These are phyloP conservation scores for Danio tinwini DNA, from an alignment of 2,797 vertebrate genomes.

Conservation along the genomic window DNA sequence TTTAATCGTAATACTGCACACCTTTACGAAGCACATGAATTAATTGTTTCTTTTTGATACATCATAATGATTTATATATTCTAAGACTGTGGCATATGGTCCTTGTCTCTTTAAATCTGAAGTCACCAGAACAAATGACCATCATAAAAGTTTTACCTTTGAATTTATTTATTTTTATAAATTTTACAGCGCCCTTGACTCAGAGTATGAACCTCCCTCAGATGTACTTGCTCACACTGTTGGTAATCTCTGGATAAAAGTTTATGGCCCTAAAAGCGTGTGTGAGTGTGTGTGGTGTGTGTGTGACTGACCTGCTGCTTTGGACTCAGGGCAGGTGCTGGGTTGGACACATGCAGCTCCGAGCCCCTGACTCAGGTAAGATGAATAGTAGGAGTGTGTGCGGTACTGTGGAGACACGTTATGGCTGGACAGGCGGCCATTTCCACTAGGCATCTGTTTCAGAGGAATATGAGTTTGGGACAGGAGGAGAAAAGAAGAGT, in stretches of 20 bases:
- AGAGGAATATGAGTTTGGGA: slow-evolving; percentile 11
- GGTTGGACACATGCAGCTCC: slow-evolving; percentile 78
- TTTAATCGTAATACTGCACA: not conserved
- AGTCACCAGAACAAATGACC: slow-evolving; percentile 55
- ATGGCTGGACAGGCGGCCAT: slow-evolving; percentile 79
- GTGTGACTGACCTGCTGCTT: slow-evolving; percentile 82
- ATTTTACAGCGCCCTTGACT: slow-evolving; percentile 69
- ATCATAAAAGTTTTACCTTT: slow-evolving; percentile 69
- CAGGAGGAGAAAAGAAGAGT: not conserved
- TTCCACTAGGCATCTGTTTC: slow-evolving; percentile 81
- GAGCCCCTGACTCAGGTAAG: slow-evolving; percentile 87
- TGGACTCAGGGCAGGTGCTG: slow-evolving; percentile 79
- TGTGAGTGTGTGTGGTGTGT: slow-evolving; percentile 16
- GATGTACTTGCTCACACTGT: slow-evolving; percentile 70
- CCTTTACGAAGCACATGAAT: not conserved
- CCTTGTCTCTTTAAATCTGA: slow-evolving; percentile 60
- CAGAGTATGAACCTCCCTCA: slow-evolving; percentile 71
- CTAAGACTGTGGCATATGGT: slow-evolving; percentile 40
- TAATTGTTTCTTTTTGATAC: too few relatives aligned
- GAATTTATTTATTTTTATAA: slow-evolving; percentile 64
- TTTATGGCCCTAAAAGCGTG: slow-evolving; percentile 71
- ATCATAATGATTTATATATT: slow-evolving; percentile 43
- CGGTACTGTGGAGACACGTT: slow-evolving; percentile 86
- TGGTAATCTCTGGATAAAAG: slow-evolving; percentile 75
- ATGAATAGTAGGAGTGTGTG: slow-evolving; percentile 92